phyloP scores from a whole-genome alignment of 2,797 vertebrate genomes.

The Sus cebifrons region DNA sequence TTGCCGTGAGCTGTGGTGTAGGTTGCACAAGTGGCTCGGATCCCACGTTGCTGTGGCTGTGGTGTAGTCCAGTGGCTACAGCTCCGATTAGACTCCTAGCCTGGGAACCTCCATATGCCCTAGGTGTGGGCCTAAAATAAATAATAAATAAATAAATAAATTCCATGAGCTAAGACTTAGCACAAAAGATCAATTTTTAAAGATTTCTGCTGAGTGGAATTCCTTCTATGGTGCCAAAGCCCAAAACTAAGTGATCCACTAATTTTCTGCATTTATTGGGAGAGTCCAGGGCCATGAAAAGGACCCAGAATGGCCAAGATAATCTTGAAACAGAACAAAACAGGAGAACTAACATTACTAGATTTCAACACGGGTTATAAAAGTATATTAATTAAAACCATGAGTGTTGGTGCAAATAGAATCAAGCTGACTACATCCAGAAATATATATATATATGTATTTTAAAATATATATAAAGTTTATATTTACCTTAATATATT shows the following conservation, averaged over 20 bases:
- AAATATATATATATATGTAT: neutral
- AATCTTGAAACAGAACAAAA: neutral
- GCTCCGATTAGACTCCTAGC: no score
- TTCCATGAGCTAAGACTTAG: neutral
- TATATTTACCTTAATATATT: neutral
- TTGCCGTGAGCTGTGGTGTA: no score
- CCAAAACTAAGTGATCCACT: neutral
- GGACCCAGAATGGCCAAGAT: neutral
- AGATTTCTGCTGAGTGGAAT: neutral
- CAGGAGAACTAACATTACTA: neutral
- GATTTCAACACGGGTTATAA: conserved; percentile 21
- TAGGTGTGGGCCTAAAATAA: no score
- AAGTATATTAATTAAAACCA: neutral
- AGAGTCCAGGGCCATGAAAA: neutral
- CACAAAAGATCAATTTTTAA: neutral
- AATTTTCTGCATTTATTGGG: neutral
- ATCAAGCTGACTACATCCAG: neutral
- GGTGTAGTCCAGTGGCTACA: no score
- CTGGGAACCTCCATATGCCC: no score
- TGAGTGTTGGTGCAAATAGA: neutral
- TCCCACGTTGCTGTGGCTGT: no score
- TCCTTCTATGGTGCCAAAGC: neutral
- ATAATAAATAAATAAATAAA: no score
- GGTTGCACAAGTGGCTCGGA: no score
- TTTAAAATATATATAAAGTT: neutral